These are phyloP conservation scores for Sebastes itinus DNA, from an alignment of 2,797 vertebrate genomes.

Conservation along the genomic window DNA sequence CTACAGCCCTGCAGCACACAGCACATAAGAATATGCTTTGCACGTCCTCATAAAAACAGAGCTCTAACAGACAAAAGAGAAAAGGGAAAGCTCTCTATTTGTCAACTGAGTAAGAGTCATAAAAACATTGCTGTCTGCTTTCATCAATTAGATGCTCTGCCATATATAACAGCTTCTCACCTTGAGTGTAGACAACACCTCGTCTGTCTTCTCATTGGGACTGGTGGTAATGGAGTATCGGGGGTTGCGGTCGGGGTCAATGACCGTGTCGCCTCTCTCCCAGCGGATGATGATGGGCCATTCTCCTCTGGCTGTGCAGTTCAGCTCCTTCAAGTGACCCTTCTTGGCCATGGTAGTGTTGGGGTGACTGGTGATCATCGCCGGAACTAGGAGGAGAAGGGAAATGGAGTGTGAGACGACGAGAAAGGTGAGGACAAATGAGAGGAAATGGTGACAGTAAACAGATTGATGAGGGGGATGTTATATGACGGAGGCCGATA, in stretches of 20 bases:
- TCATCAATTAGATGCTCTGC: constrained; percentile 19
- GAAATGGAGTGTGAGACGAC: constrained; percentile 42
- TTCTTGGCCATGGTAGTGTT: constrained; percentile 99
- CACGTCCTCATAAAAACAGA: background rate
- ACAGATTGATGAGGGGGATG: constrained; percentile 47
- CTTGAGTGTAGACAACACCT: constrained; percentile 96
- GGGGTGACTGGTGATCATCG: constrained; percentile 98
- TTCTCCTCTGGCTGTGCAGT: constrained; percentile 96
- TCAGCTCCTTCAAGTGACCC: constrained; percentile 95
- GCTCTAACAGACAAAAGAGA: background rate
- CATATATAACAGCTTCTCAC: constrained; percentile 74
- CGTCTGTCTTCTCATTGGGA: constrained; percentile 95
- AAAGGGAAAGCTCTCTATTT: constrained; percentile 11
- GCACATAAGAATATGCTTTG: background rate
- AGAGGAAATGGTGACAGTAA: constrained; percentile 26
- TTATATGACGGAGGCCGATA: constrained; percentile 10
- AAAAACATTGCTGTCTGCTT: constrained; percentile 30
- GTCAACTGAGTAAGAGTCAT: constrained; percentile 1
- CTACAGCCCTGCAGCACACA: background rate
- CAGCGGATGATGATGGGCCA: constrained; percentile 99
- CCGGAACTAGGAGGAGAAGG: constrained; percentile 84
- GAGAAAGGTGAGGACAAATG: constrained; percentile 27
- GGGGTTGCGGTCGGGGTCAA: constrained; percentile 95
- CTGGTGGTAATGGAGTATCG: constrained; percentile 94
- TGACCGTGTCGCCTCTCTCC: constrained; percentile 98